phyloP scores from a whole-genome alignment of 2,797 vertebrate species.

The Galagoides demidoff region DNA sequence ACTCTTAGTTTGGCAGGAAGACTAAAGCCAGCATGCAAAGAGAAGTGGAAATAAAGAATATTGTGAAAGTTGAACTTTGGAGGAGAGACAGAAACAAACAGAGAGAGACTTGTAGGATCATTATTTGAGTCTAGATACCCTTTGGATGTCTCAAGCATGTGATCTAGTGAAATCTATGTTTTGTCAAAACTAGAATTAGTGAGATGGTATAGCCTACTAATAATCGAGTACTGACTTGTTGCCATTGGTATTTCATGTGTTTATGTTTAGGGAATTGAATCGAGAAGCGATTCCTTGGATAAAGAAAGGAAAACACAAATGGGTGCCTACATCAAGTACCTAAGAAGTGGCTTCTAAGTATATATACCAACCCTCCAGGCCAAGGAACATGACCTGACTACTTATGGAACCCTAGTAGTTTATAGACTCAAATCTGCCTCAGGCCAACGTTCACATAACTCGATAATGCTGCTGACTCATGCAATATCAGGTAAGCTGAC shows the following conservation, averaged over 20 bases:
- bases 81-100: rapidly evolving
- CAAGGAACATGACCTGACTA: background rate
- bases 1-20: background rate
- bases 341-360: background rate
- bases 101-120: background rate
- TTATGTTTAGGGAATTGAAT: background rate
- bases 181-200: background rate
- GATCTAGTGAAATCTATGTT: background rate
- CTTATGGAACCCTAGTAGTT: background rate
- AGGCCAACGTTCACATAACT: background rate
- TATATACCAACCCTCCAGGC: background rate
- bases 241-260: background rate
- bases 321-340: rapidly evolving
- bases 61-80: background rate
- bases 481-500: background rate
- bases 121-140: background rate
- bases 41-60: background rate
- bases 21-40: background rate
- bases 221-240: background rate
- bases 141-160: background rate
- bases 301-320: constrained; percentile 11
- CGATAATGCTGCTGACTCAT: background rate
- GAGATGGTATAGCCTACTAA: background rate
- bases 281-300: background rate
- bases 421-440: background rate